Conservation (phyloP, 2,113 vertebrate species). For the Ciconia boyciana region DNA sequence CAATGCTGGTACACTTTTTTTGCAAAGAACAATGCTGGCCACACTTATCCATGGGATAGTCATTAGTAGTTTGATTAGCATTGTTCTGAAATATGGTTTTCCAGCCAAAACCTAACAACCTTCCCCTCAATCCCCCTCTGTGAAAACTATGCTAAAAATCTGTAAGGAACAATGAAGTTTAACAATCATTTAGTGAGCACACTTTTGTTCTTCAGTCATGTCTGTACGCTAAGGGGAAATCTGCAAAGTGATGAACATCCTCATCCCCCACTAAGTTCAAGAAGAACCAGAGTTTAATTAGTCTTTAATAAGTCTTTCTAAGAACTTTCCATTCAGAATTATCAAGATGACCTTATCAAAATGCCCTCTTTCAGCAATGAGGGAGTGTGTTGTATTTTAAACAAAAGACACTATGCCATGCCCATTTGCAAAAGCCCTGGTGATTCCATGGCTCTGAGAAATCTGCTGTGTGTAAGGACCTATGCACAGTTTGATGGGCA, state of each 20-base stretch:
- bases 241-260: not conserved
- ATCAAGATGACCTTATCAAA: not conserved
- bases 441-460: not conserved
- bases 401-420: not conserved
- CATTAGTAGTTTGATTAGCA: constrained; percentile 34
- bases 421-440: not conserved
- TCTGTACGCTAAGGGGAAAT: not conserved
- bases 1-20: not conserved
- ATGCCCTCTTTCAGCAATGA: not conserved
- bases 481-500: not conserved
- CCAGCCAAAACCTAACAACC: constrained; percentile 12
- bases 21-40: constrained; percentile 46
- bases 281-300: not conserved
- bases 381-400: not conserved
- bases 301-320: not conserved
- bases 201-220: not conserved
- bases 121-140: not conserved
- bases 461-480: not conserved
- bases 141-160: constrained; percentile 3
- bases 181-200: not conserved
- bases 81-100: constrained; percentile 27
- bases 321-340: not conserved
- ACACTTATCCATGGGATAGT: not conserved
- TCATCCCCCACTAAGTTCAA: not conserved
- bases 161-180: not conserved